phyloP scores from a whole-genome alignment of 2,888 invertebrate genomes.

The Sisyra terminalis region DNA sequence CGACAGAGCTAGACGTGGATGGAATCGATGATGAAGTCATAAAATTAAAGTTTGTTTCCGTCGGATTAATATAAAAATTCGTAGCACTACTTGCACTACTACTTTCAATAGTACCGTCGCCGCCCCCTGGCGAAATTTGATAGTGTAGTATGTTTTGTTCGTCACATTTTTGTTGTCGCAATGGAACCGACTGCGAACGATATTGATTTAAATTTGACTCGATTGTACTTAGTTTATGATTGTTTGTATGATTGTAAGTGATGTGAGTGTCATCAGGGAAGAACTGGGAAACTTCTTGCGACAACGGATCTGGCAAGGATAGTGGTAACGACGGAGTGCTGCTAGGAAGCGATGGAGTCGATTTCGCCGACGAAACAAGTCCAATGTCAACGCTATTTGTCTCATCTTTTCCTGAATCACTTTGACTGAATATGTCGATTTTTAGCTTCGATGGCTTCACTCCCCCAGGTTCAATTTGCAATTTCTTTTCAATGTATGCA shows the following conservation, averaged over 20 bases:
- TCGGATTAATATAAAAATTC: conserved; percentile 4
- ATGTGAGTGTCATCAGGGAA: conserved; percentile 35
- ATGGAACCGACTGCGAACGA: conserved; percentile 67
- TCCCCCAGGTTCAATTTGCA: conserved; percentile 1
- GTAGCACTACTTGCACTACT: not conserved
- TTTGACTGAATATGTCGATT: conserved; percentile 4
- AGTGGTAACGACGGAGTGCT: conserved; percentile 15
- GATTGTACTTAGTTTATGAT: conserved; percentile 10
- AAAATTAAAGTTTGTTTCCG: conserved; percentile 15
- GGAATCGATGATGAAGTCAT: conserved; percentile 12
- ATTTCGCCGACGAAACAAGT: conserved; percentile 9
- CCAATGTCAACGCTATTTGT: conserved; percentile 3
- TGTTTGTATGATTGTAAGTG: conserved; percentile 24
- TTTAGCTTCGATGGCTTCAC: conserved; percentile 1
- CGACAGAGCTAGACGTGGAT: conserved; percentile 45
- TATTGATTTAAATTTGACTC: conserved; percentile 20
- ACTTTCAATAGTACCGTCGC: conserved; percentile 16
- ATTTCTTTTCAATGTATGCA: conserved; percentile 1
- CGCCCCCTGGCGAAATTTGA: conserved; percentile 18
- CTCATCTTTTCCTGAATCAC: conserved; percentile 2
- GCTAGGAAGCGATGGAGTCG: conserved; percentile 21
- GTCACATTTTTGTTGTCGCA: conserved; percentile 37
- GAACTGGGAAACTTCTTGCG: conserved; percentile 43
- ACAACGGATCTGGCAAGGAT: conserved; percentile 30
- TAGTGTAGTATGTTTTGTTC: conserved; percentile 7